phyloP scores from a whole-genome alignment of 2,113 vertebrate species.

The Microtus oregoni region DNA sequence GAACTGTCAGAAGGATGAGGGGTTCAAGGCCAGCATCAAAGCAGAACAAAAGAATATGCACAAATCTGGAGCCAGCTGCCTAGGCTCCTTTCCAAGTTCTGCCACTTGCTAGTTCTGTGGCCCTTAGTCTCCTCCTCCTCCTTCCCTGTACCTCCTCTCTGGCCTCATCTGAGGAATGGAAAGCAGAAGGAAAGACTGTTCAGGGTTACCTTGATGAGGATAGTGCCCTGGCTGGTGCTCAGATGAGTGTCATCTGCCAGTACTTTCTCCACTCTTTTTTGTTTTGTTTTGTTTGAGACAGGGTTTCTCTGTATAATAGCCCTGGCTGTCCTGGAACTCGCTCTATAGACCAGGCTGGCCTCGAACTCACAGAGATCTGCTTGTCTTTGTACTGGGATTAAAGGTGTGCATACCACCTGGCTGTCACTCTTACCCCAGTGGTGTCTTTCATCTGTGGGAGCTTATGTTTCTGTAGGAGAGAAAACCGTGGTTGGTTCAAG shows the following conservation, averaged over 20 bases:
- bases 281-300: background rate
- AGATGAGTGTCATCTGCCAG: accelerated
- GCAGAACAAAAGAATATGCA: background rate
- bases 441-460: background rate
- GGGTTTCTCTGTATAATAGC: background rate
- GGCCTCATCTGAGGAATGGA: background rate
- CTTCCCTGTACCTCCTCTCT: background rate
- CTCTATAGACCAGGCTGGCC: background rate
- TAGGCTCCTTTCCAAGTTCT: background rate
- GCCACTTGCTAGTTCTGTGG: accelerated
- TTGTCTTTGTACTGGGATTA: too few relatives aligned
- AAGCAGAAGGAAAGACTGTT: accelerated
- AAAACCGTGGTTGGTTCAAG: background rate
- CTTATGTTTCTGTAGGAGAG: background rate
- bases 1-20: background rate
- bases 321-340: background rate
- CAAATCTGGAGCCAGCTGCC: background rate
- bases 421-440: background rate
- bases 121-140: background rate
- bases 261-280: background rate
- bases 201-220: background rate
- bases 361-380: background rate
- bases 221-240: accelerated
- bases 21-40: background rate
- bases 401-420: too few relatives aligned